Base-by-base conservation (phyloP, 2,113 vertebrate genomes). In the Podocnemis expansa region DNA sequence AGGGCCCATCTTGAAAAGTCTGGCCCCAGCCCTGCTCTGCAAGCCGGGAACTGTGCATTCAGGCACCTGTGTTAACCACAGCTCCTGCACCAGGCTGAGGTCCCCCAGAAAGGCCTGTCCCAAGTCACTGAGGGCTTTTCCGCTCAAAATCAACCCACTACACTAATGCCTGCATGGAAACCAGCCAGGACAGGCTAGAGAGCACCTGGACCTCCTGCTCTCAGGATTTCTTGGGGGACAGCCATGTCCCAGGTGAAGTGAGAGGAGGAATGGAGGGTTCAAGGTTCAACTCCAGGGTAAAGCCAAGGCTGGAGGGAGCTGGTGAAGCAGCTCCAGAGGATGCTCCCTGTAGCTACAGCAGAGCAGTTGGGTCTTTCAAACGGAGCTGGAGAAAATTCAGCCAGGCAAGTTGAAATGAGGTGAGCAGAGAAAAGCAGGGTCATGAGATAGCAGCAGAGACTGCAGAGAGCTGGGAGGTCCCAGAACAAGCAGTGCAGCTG, bases 371-470 rank as follows among this genome's bases (percentile, higher is more conserved):
- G 24, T 60, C 52, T 47, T 8, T 1, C 13, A 47, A 58, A 58
- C 31, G 29, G 45, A 17, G 11, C 78, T 41, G 8, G 43, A 67
- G 60, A 31, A 67, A 24, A 47, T 85, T 73, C 85, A 82, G 49
- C 38, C 63, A 10, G 5, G 41, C 80, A 22, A 24, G n/a, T 3
- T 51, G 78, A 6, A 3, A 14, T 9, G 51, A 67, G 2, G 55
- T 1, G 2, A 11, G 29, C 45, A 34, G 5, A 1, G 19, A 94
- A 43, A 78, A 51, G 41, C 73, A 67, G 54, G 82, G 41, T 25
- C 22, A 31, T 5, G 54, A 38, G 60, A 1, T 1, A 2, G 73
- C 14, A 27, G 1, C 10, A 58, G 27, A 21, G 3, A 6, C 0
- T 3, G 22, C 89, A 31, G 0, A 29, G 83, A 76, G 49, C 84